phyloP scores from a whole-genome alignment of 2,888 invertebrate species.

The Dicycla oo region DNA sequence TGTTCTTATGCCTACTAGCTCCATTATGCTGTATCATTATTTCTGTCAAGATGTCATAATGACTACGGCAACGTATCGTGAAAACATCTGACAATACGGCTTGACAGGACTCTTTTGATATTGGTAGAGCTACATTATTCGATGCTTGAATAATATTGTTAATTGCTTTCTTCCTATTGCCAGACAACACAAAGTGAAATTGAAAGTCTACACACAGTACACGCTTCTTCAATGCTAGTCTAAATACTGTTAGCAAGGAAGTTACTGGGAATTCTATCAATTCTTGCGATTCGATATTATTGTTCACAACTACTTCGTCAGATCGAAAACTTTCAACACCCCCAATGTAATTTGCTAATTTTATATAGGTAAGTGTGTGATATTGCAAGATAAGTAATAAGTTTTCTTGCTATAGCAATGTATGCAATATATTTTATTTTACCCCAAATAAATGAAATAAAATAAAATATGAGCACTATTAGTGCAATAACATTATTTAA shows the following conservation, averaged over 20 bases:
- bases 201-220: not conserved
- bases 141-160: not conserved
- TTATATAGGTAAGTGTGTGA: no score
- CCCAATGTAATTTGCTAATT: not conserved
- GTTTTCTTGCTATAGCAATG: not conserved
- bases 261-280: not conserved
- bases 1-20: slow-evolving; percentile 20
- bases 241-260: not conserved
- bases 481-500: not conserved
- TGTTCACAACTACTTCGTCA: not conserved
- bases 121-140: not conserved
- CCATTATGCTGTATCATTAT: slow-evolving; percentile 11
- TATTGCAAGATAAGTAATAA: not conserved
- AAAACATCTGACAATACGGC: not conserved
- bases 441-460: no score
- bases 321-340: slow-evolving; percentile 2
- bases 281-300: not conserved
- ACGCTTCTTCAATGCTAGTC: no score
- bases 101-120: not conserved
- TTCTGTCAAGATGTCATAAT: slow-evolving; percentile 1
- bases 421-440: no score
- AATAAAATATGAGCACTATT: no score
- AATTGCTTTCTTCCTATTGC: not conserved
- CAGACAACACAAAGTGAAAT: not conserved
- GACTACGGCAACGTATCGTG: not conserved